Evolutionary conservation across 2,113 vertebrate species (phyloP).

Genomic region (Crotalus helleri): DNA sequence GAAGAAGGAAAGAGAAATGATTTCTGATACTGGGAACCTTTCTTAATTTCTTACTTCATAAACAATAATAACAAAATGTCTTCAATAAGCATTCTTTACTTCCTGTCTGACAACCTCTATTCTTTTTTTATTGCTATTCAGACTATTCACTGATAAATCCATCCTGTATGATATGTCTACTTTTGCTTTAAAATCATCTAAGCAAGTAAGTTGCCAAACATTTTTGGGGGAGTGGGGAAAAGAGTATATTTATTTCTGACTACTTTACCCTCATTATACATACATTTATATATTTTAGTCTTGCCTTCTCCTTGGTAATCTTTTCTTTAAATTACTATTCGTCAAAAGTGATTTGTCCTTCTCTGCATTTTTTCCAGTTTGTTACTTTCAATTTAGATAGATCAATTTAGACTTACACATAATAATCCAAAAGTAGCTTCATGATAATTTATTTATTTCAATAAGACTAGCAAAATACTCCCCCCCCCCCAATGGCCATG

Average conservation of each 20-base stretch:
- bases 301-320: neutral
- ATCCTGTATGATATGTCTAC: neutral
- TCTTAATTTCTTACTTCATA: neutral
- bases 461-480: neutral
- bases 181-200: neutral
- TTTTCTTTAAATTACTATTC: neutral
- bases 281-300: neutral
- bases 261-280: neutral
- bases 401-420: neutral
- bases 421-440: neutral
- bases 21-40: neutral
- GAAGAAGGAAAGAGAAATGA: neutral
- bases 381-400: neutral
- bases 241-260: neutral
- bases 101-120: neutral
- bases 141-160: neutral
- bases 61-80: neutral
- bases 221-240: neutral
- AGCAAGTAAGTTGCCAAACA: neutral
- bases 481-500: too few species aligned
- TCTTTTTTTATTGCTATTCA: neutral
- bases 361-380: neutral
- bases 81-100: neutral
- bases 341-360: neutral
- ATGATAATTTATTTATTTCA: neutral